These are phyloP conservation scores for Drosophila bunnanda DNA, from an alignment of 2,888 invertebrate species.

Conservation along the genomic window DNA sequence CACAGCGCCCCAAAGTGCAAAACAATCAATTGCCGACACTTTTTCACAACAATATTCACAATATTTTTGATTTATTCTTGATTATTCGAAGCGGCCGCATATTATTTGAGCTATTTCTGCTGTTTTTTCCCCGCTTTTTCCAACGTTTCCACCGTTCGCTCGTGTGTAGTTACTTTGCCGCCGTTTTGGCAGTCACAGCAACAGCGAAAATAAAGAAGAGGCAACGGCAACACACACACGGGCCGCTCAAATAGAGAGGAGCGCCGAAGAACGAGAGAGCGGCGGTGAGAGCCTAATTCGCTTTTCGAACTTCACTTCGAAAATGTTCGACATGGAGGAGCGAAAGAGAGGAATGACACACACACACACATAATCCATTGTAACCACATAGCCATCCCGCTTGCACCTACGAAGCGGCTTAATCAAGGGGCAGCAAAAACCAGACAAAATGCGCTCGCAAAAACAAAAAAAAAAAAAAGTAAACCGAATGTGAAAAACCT, in stretches of 20 bases:
- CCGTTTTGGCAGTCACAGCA: conserved; percentile 76
- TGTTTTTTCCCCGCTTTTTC: conserved; percentile 37
- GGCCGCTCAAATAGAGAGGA: conserved; percentile 21
- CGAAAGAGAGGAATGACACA: conserved; percentile 18
- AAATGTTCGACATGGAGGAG: conserved; percentile 50
- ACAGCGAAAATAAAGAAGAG: conserved; percentile 67
- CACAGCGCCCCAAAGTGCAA: conserved; percentile 27
- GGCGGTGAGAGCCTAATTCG: conserved; percentile 20
- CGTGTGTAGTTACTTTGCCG: conserved; percentile 77
- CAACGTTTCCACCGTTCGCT: conserved; percentile 37
- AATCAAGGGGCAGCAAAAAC: conserved; percentile 29
- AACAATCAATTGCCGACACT: conserved; percentile 37
- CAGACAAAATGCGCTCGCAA: conserved; percentile 37
- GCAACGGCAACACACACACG: conserved; percentile 32
- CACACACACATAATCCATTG: background rate
- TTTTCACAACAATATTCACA: conserved; percentile 49
- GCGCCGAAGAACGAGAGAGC: conserved; percentile 31
- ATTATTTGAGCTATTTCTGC: conserved; percentile 51
- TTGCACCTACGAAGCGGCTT: conserved; percentile 47
- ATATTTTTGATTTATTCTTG: conserved; percentile 34
- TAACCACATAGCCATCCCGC: conserved; percentile 50
- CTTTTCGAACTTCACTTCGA: conserved; percentile 77
- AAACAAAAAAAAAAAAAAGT: conserved; percentile 6
- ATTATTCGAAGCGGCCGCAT: conserved; percentile 57
- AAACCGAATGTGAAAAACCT: background rate